Evolutionary conservation across 2,113 vertebrate genomes (phyloP).

Genomic region (Onychostruthus taczanowskii): DNA sequence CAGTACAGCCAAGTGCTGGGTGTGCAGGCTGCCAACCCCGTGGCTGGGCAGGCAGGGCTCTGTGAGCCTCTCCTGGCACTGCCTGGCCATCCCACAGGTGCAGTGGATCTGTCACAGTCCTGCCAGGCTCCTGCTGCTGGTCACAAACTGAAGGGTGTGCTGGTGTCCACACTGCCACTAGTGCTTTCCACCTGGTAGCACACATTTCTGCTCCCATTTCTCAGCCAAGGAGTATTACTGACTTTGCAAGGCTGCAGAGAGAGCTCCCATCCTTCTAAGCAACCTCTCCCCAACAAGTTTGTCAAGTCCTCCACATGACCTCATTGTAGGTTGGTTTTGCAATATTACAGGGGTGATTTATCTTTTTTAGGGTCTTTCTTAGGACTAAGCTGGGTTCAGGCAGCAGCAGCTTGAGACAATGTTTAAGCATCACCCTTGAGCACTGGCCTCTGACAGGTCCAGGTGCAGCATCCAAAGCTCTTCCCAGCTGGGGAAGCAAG

Average conservation of each 20-base stretch:
- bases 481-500: not conserved
- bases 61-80: not conserved
- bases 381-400: not conserved
- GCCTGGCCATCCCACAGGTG: not conserved
- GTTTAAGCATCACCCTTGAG: not conserved
- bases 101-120: not conserved
- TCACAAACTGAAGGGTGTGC: not conserved
- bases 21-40: not conserved
- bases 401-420: not conserved
- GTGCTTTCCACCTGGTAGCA: not conserved
- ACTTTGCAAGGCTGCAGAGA: not conserved
- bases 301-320: not conserved
- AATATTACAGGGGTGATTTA: not conserved
- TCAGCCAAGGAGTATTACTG: not conserved
- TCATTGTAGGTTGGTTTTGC: not conserved
- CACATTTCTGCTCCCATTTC: not conserved
- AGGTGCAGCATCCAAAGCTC: not conserved
- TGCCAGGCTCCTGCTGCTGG: not conserved
- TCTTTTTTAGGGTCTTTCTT: not conserved
- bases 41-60: fast-evolving
- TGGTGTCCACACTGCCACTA: not conserved
- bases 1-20: not conserved
- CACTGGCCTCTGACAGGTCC: fast-evolving
- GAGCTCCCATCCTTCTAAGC: not conserved
- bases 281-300: not conserved